Conservation (phyloP, 2,888 invertebrate species). For the Lepidonotus clava region DNA sequence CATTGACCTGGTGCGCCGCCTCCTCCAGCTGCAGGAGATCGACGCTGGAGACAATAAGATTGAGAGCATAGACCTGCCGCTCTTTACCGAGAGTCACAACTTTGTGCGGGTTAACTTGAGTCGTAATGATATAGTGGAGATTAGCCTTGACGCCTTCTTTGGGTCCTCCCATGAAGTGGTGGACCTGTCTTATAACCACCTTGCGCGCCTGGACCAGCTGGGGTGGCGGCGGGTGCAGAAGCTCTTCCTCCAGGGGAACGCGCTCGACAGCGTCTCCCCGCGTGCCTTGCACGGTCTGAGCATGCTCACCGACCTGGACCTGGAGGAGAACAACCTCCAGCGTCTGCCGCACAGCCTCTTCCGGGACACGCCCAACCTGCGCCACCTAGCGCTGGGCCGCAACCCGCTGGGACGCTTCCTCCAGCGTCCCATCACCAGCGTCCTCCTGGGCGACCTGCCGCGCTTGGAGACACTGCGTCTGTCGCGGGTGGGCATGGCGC, state of each 20-base stretch:
- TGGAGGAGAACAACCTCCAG: conserved; percentile 71
- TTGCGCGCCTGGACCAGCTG: conserved; percentile 67
- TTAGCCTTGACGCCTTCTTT: conserved; percentile 71
- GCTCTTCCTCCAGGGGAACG: conserved; percentile 70
- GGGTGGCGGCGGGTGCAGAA: conserved; percentile 70
- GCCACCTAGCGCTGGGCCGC: conserved; percentile 64
- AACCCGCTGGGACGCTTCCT: conserved; percentile 68
- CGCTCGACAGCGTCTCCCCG: conserved; percentile 62
- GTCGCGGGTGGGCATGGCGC: conserved; percentile 60
- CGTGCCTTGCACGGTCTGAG: conserved; percentile 50
- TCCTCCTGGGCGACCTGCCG: conserved; percentile 66
- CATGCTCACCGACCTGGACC: conserved; percentile 59
- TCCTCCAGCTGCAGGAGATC: conserved; percentile 63
- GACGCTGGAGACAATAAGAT: conserved; percentile 65
- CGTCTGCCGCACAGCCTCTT: conserved; percentile 66
- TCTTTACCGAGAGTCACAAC: conserved; percentile 62
- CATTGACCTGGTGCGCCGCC: conserved; percentile 58
- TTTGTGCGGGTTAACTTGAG: conserved; percentile 72
- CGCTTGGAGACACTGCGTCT: conserved; percentile 70
- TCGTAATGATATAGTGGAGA: conserved; percentile 68
- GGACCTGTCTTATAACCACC: conserved; percentile 73
- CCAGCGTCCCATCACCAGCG: conserved; percentile 40
- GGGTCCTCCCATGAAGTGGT: conserved; percentile 69
- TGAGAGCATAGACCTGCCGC: conserved; percentile 69
- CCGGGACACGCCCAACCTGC: conserved; percentile 64